Conservation (phyloP, 2,113 vertebrate species). For the Tupaia tana region DNA sequence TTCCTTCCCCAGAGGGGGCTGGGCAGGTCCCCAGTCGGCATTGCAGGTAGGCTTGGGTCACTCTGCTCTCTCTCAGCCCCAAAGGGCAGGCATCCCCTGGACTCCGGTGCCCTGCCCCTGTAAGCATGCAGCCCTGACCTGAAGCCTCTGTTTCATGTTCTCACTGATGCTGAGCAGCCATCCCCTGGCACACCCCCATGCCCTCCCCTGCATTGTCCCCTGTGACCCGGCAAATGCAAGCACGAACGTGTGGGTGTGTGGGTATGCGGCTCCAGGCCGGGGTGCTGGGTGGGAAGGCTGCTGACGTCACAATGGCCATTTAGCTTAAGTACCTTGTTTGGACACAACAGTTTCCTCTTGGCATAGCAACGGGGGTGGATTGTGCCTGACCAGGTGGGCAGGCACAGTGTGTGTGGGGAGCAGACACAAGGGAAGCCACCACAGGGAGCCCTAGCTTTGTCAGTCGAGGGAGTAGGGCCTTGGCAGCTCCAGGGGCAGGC, state of each 20-base stretch:
- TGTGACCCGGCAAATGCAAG: background rate
- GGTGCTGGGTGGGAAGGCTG: background rate
- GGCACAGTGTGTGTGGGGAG: background rate
- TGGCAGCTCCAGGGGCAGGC: background rate
- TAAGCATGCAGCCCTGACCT: background rate
- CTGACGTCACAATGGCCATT: constrained; percentile 60
- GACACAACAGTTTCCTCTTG: constrained; percentile 64
- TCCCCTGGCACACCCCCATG: background rate
- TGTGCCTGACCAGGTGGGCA: background rate
- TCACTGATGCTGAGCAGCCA: background rate
- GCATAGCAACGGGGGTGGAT: background rate
- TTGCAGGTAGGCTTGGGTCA: background rate
- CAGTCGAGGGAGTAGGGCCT: background rate
- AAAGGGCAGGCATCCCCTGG: background rate
- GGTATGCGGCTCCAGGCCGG: background rate
- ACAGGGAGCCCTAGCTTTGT: background rate
- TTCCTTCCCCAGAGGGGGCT: background rate
- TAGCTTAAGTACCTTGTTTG: constrained; percentile 73
- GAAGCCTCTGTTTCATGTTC: background rate
- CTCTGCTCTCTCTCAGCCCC: background rate
- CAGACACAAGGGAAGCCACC: background rate
- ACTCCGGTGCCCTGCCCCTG: background rate
- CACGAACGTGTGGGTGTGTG: background rate
- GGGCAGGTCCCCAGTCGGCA: background rate
- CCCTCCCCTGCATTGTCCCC: background rate